Conservation (phyloP, 1,140 invertebrate genomes). For the Acromyrmex echinatior region DNA sequence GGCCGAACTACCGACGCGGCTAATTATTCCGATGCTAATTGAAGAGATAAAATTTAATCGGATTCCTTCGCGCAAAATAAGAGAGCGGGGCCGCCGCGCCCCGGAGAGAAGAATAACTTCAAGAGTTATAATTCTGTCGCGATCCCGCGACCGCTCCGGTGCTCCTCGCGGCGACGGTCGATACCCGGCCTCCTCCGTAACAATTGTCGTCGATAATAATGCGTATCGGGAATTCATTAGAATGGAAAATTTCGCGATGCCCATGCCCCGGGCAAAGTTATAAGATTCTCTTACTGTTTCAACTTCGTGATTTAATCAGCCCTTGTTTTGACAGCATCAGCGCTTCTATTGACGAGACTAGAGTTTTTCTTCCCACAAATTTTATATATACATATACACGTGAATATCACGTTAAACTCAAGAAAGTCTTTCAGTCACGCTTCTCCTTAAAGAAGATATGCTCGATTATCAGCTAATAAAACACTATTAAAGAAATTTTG, state of each 20-base stretch:
- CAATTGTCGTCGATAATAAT: slow-evolving; percentile 62
- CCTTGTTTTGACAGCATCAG: slow-evolving; percentile 46
- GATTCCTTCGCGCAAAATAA: slow-evolving; percentile 62
- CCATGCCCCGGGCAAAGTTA: slow-evolving; percentile 32
- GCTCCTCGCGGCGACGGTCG: slow-evolving; percentile 43
- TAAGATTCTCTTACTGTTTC: slow-evolving; percentile 47
- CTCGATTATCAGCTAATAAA: no score
- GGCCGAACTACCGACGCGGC: slow-evolving; percentile 53
- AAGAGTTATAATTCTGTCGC: slow-evolving; percentile 63
- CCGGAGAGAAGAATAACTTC: slow-evolving; percentile 53
- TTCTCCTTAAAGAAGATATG: neutral
- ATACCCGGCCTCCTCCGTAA: slow-evolving; percentile 47
- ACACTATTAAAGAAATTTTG: neutral
- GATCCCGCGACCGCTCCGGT: slow-evolving; percentile 40
- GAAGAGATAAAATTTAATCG: slow-evolving; percentile 72
- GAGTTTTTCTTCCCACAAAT: neutral
- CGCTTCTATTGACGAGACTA: neutral
- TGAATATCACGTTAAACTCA: neutral
- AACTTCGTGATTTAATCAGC: slow-evolving; percentile 53
- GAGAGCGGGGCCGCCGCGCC: neutral
- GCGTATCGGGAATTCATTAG: slow-evolving; percentile 62
- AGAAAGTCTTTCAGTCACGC: neutral
- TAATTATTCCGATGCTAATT: slow-evolving; percentile 67
- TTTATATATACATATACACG: no score
- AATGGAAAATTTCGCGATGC: slow-evolving; percentile 45